These are phyloP conservation scores for Antennarius maculatus DNA, from an alignment of 2,797 vertebrate species.

Conservation along the genomic window DNA sequence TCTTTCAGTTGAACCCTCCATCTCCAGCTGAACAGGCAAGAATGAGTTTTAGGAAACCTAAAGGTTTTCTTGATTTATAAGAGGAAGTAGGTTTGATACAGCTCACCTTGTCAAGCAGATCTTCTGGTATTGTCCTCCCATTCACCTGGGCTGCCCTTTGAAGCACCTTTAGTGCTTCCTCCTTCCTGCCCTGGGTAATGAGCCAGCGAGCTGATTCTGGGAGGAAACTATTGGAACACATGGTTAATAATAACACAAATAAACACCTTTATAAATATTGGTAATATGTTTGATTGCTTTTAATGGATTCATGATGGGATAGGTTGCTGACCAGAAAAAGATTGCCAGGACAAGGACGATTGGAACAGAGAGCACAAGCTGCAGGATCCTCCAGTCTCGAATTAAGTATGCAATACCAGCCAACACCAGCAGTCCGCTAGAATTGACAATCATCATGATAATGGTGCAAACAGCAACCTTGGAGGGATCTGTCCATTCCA, in stretches of 20 bases:
- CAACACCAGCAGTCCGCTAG: slow-evolving; percentile 80
- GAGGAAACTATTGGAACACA: slow-evolving; percentile 59
- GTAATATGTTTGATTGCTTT: no score
- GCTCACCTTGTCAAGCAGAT: slow-evolving; percentile 71
- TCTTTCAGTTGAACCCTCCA: slow-evolving; percentile 46
- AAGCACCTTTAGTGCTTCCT: no score
- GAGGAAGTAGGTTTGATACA: not conserved
- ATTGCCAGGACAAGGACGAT: slow-evolving; percentile 71
- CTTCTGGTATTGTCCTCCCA: no score
- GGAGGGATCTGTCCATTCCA: slow-evolving; percentile 1
- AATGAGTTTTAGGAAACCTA: slow-evolving; percentile 7
- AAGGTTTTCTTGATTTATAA: not conserved
- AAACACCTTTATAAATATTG: no score
- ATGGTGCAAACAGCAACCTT: slow-evolving; percentile 73
- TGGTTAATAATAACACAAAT: not conserved
- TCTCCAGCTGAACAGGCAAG: slow-evolving; percentile 56
- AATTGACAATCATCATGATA: slow-evolving; percentile 50
- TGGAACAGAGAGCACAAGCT: slow-evolving; percentile 79
- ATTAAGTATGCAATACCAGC: slow-evolving; percentile 84
- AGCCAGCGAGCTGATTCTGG: slow-evolving; percentile 79
- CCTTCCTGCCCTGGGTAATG: slow-evolving; percentile 45
- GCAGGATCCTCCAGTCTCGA: slow-evolving; percentile 86
- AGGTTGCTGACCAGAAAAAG: slow-evolving; percentile 78
- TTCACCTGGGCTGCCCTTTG: no score
- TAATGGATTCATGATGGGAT: not conserved